phyloP scores from a whole-genome alignment of 2,797 vertebrate species.

The Meriones psammophilus region DNA sequence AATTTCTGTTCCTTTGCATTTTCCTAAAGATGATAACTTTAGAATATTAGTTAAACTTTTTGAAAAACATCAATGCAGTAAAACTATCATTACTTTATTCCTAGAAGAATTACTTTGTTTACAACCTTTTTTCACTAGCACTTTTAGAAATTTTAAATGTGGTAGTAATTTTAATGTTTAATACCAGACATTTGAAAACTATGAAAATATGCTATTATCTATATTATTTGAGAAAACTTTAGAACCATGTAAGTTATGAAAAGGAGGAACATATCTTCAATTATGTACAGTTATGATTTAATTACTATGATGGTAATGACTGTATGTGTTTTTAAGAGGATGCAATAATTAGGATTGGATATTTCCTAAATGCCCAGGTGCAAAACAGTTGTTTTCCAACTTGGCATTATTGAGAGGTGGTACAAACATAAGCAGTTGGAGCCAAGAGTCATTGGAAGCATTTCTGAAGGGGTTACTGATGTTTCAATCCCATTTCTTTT shows the following conservation, averaged over 20 bases:
- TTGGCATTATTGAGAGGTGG: background rate
- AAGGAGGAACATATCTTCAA: background rate
- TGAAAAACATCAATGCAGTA: background rate
- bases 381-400: background rate
- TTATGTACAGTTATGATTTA: slow-evolving; percentile 57
- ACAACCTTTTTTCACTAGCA: slow-evolving; percentile 39
- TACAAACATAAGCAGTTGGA: background rate
- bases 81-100: background rate
- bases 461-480: background rate
- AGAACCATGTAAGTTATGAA: slow-evolving; percentile 38
- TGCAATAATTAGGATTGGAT: background rate
- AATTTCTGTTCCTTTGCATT: slow-evolving; percentile 41
- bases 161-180: slow-evolving; percentile 26
- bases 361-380: background rate
- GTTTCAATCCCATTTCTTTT: background rate
- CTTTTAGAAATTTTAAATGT: slow-evolving; percentile 8
- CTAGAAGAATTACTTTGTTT: background rate
- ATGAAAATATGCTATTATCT: background rate
- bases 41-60: slow-evolving; percentile 29
- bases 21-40: background rate
- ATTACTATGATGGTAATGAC: background rate
- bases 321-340: slow-evolving; percentile 52
- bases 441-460: background rate
- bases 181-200: slow-evolving; percentile 32
- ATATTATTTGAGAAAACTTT: slow-evolving; percentile 49